These are phyloP conservation scores for Malurus melanocephalus DNA, from an alignment of 2,113 vertebrate genomes.

Conservation along the genomic window DNA sequence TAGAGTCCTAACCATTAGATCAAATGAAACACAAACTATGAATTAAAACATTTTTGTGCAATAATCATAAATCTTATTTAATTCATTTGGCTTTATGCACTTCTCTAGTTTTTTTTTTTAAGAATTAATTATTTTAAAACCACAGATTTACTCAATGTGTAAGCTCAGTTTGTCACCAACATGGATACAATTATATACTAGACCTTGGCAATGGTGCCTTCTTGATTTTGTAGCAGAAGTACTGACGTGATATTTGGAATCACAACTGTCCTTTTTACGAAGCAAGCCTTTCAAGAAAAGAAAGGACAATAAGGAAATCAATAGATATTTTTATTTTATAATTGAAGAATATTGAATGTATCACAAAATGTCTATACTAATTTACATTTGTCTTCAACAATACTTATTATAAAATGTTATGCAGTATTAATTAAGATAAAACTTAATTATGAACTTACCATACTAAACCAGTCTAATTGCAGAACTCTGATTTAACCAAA, in stretches of 20 bases:
- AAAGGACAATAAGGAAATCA: background rate
- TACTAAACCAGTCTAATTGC: background rate
- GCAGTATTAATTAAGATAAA: background rate
- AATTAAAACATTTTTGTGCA: background rate
- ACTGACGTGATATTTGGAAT: background rate
- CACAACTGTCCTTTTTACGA: background rate
- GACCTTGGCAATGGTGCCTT: background rate
- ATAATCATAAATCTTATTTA: background rate
- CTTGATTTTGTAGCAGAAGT: background rate
- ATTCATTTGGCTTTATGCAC: background rate
- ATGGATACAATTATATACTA: background rate
- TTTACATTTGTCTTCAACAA: background rate
- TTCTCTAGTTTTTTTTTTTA: background rate
- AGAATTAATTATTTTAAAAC: background rate
- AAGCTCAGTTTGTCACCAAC: background rate
- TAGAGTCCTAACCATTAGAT: background rate
- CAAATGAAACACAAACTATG: background rate
- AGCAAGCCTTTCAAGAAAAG: background rate
- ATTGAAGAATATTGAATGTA: background rate
- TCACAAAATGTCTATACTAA: background rate
- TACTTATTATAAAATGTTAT: background rate
- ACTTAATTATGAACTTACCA: background rate
- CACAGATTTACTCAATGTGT: background rate
- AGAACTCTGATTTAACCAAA: background rate
- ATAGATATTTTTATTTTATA: background rate